Conservation (phyloP, 2,888 invertebrate species). For the Tenthredo scrophulariae region DNA sequence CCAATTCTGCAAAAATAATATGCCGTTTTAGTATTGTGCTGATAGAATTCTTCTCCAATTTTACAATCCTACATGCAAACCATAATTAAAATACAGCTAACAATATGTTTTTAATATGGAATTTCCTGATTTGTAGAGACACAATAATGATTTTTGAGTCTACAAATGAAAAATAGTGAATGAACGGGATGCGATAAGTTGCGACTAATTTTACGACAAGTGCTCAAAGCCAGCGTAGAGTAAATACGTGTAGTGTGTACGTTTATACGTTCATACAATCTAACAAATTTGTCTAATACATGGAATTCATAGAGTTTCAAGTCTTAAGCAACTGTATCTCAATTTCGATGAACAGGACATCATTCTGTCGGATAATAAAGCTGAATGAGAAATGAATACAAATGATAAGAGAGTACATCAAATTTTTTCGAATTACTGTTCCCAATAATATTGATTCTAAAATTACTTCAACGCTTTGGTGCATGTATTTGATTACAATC, state of each 20-base stretch:
- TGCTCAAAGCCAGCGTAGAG: constrained; percentile 4
- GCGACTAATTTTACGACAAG: not conserved
- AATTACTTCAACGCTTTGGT: not conserved
- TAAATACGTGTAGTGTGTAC: not conserved
- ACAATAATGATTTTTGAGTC: not conserved
- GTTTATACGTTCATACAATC: not conserved
- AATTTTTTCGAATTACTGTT: not conserved
- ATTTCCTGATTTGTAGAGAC: not conserved
- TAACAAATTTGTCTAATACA: constrained; percentile 2
- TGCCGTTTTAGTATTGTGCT: constrained; percentile 32
- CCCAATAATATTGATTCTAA: not conserved
- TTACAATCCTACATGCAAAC: constrained; percentile 36
- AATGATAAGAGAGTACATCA: not conserved
- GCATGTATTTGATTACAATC: not conserved
- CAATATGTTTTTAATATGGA: not conserved
- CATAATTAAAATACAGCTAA: not conserved
- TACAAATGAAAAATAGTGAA: not conserved
- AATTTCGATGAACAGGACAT: constrained; percentile 24
- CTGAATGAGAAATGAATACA: not conserved
- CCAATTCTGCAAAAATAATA: constrained; percentile 15
- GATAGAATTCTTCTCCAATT: constrained; percentile 17
- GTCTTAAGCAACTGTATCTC: constrained; percentile 9
- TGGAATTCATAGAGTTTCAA: not conserved
- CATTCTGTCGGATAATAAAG: not conserved
- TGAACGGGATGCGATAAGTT: not conserved